Base-by-base conservation (phyloP, 2,888 invertebrate species). In the Pterostichus madidus region DNA sequence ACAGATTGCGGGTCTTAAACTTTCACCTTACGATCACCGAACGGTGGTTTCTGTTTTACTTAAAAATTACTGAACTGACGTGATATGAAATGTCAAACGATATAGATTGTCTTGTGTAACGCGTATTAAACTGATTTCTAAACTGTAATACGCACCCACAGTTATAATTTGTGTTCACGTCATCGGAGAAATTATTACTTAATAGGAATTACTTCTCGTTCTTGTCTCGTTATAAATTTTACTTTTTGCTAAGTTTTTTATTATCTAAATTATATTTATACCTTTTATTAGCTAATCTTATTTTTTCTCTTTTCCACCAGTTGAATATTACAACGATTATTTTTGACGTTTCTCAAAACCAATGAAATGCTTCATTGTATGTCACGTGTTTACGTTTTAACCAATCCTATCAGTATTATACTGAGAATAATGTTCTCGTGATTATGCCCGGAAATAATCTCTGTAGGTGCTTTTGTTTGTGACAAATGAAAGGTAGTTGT, bases 81-180 rank as follows among this genome's bases (percentile, higher is more conserved):
- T 75, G 52, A 75, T 75, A 75, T 52, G 75, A 75, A 75, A 75
- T 75, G 75, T 75, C 75, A 75, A 75, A 52, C 52, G 75, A 75
- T 75, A 49, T 75, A 75, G 75, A 39, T 75, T 75, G 52, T 75
- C 75, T 75, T 75, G 52, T 75, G 68, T 71, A 71, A 71, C 44
- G 68, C 44, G 39, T 15, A 71, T 71, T 68, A 68, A 68, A 68
- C 13, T 71, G 17, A 39, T 71, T 71, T 71, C 68, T 71, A 71
- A 46, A 71, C 17, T 17, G 35, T 64, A 49, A 39, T 39, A 13
- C 49, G 64, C 68, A 71, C 68, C 68, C 68, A 71, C 68, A 44
- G 68, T 15, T 44, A 44, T 44, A 71, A 71, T 71, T 71, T 71
- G 68, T 44, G 44, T 68, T 68, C 5, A 68, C 44, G 17, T 17